A percentile compares a stretch with the other conserved stretches of the same genome.
Evolutionary conservation across 2,797 vertebrate species (phyloP).

Genomic region (Gymnoscopelus braueri): DNA sequence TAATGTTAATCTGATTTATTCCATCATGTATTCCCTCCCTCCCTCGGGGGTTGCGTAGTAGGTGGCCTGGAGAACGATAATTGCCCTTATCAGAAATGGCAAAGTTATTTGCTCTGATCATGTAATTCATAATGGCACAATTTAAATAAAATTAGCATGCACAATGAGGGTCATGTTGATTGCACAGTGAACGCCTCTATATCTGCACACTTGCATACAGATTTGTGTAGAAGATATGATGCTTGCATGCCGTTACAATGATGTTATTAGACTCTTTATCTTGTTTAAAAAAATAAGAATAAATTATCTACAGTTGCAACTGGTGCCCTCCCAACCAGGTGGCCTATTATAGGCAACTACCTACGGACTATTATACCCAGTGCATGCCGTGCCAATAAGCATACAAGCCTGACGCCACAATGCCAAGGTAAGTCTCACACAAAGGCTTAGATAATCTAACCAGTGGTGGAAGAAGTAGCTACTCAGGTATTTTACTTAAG

Average conservation of each 20-base stretch:
- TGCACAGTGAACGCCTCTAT: slow-evolving; percentile 10
- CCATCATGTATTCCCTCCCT: slow-evolving; percentile 42
- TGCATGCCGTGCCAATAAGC: not conserved
- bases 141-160: slow-evolving; percentile 42
- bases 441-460: not conserved
- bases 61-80: slow-evolving; percentile 45
- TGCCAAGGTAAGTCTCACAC: not conserved
- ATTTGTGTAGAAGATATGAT: slow-evolving; percentile 6
- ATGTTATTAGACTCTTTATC: no score
- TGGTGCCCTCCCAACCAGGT: no score
- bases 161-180: slow-evolving; percentile 24
- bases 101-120: slow-evolving; percentile 52
- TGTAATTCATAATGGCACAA: slow-evolving; percentile 37
- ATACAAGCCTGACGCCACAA: not conserved
- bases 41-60: slow-evolving; percentile 27
- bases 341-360: no score
- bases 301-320: no score
- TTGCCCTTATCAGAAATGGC: slow-evolving; percentile 47
- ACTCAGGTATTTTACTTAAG: no score
- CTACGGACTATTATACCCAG: not conserved
- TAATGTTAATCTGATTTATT: slow-evolving; percentile 44
- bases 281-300: no score
- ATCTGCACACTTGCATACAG: not conserved
- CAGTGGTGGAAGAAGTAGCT: no score
- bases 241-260: not conserved